These are phyloP conservation scores for Rhinatrema bivittatum DNA, from an alignment of 2,797 vertebrate species.

Conservation along the genomic window DNA sequence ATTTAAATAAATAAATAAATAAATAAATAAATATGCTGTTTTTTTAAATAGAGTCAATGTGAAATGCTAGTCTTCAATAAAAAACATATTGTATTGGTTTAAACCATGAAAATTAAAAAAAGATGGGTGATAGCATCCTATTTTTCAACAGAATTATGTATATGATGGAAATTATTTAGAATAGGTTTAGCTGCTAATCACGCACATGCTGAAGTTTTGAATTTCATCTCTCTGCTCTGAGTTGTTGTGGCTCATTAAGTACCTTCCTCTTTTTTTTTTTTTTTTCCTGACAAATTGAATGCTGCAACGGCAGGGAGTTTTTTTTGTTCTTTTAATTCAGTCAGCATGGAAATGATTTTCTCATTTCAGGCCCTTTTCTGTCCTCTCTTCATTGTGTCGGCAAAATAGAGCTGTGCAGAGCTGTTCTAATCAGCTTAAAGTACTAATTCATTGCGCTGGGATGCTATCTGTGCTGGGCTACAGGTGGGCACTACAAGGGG, in stretches of 20 bases:
- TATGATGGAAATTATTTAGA: conserved; percentile 60
- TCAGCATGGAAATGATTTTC: conserved; percentile 81
- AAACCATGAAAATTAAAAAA: too few species aligned
- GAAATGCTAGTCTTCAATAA: too few species aligned
- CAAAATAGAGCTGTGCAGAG: conserved; percentile 78
- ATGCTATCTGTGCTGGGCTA: conserved; percentile 67
- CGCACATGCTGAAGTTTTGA: conserved; percentile 58
- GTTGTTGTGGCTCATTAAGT: conserved; percentile 73
- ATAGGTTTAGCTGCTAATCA: conserved; percentile 64
- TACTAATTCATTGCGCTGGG: conserved; percentile 68
- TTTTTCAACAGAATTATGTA: conserved; percentile 53
- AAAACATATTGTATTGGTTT: too few species aligned
- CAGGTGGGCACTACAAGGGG: conserved; percentile 69
- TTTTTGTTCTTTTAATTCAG: conserved; percentile 79
- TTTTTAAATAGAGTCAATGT: too few species aligned
- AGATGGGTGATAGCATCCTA: too few species aligned
- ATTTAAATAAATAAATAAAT: too few species aligned
- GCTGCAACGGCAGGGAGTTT: conserved; percentile 66
- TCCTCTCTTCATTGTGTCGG: conserved; percentile 76
- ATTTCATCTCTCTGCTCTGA: conserved; percentile 71
- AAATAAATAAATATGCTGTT: too few species aligned
- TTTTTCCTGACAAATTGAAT: conserved; percentile 69
- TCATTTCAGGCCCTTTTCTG: conserved; percentile 70
- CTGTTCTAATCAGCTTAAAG: conserved; percentile 77
- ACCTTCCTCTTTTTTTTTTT: conserved; percentile 69